Conservation (phyloP, 2,113 vertebrate species). For the Pygathrix nemaeus region DNA sequence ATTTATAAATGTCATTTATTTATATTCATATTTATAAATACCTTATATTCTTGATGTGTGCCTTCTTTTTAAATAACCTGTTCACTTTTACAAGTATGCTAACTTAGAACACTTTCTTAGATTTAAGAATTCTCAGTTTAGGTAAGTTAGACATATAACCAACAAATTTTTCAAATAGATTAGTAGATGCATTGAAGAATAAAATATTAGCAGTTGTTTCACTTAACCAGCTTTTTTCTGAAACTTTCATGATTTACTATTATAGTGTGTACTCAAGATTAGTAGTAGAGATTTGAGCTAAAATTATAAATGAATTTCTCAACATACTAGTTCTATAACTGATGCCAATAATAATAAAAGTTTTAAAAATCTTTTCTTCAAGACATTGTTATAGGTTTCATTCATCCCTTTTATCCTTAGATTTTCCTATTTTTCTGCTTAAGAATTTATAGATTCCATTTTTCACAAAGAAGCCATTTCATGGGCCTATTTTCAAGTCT, state of each 20-base stretch:
- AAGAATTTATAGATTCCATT: constrained; percentile 61
- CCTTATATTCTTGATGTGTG: not conserved
- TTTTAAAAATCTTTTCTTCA: not conserved
- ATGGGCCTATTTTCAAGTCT: constrained; percentile 49
- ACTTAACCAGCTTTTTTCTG: constrained; percentile 42
- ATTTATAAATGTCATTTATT: not conserved
- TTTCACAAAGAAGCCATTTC: constrained; percentile 60
- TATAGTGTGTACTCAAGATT: not conserved
- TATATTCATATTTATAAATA: constrained; percentile 21
- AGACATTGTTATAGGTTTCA: not conserved
- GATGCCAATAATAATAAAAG: not conserved
- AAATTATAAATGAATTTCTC: constrained; percentile 21
- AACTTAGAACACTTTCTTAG: not conserved
- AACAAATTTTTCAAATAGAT: constrained; percentile 33
- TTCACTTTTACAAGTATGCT: constrained; percentile 4
- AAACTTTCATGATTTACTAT: constrained; percentile 35
- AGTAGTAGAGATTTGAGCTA: constrained; percentile 20
- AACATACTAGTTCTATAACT: not conserved
- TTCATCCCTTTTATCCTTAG: not conserved
- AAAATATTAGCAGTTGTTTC: constrained; percentile 43
- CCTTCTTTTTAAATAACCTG: not conserved
- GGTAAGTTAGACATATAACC: not conserved
- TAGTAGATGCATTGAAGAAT: constrained; percentile 1
- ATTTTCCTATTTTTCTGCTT: constrained; percentile 53
- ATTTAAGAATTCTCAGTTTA: constrained; percentile 10